Evolutionary conservation across 2,797 vertebrate genomes (phyloP).

Genomic region (Phoeniculus purpureus): DNA sequence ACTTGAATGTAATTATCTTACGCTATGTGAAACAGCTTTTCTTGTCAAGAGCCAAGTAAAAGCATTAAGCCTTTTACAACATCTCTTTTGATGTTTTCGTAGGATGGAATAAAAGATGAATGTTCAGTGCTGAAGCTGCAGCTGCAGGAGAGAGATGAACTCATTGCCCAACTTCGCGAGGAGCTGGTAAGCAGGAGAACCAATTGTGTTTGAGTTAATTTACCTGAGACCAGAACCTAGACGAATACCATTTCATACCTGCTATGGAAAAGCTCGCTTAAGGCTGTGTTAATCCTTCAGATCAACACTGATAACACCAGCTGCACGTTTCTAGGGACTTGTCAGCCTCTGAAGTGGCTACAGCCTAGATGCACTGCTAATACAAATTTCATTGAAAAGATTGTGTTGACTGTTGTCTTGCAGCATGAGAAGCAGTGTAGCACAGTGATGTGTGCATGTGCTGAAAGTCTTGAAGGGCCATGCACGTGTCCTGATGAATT

Average conservation of each 20-base stretch:
- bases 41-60: constrained; percentile 67
- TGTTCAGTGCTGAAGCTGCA: constrained; percentile 86
- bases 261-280: not conserved
- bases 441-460: not conserved
- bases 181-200: constrained; percentile 87
- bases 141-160: constrained; percentile 92
- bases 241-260: not conserved
- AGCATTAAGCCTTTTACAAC: constrained; percentile 65
- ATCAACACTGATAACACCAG: not conserved
- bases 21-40: constrained; percentile 62
- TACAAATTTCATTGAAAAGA: not conserved
- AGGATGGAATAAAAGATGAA: constrained; percentile 93
- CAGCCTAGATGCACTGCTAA: not conserved
- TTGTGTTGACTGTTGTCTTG: constrained; percentile 24
- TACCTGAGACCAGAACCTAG: not conserved
- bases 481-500: not conserved
- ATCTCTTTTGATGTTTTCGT: constrained; percentile 76
- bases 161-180: constrained; percentile 89
- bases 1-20: constrained; percentile 70
- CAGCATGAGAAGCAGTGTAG: not conserved
- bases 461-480: not conserved
- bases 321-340: not conserved
- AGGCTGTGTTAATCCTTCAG: not conserved
- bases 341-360: constrained; percentile 12
- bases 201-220: not conserved